phyloP scores from a whole-genome alignment of 2,113 vertebrate species.

The Trinectes maculatus region DNA sequence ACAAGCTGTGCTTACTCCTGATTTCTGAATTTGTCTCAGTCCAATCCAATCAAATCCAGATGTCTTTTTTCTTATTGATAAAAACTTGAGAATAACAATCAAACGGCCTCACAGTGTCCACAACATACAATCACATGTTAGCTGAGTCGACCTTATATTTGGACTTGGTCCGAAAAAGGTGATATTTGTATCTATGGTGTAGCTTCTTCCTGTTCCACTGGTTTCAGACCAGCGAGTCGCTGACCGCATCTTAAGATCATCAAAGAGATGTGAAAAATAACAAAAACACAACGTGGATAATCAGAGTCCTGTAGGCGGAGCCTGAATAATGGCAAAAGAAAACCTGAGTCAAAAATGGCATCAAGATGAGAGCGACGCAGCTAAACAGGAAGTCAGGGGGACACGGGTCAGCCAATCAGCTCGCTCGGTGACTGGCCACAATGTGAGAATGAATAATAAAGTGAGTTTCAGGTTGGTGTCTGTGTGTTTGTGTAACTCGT shows the following conservation, averaged over 20 bases:
- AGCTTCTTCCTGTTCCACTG: neutral
- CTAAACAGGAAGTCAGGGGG: neutral
- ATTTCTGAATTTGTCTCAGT: constrained; percentile 1
- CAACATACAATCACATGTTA: accelerated
- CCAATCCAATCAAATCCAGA: constrained; percentile 3
- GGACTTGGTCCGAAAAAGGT: neutral
- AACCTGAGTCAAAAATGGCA: constrained; percentile 23
- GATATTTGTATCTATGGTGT: neutral
- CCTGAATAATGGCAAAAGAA: constrained; percentile 21
- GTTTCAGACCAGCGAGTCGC: neutral
- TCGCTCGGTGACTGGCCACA: no score
- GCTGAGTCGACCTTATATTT: no score
- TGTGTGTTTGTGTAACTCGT: no score
- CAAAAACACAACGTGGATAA: constrained; percentile 44
- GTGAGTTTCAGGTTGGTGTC: neutral
- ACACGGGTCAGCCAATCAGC: no score
- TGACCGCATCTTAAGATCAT: neutral
- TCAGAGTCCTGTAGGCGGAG: constrained; percentile 25
- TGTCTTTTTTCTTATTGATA: no score
- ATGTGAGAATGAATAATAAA: neutral
- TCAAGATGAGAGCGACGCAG: constrained; percentile 13
- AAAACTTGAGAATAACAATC: no score
- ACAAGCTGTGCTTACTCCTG: neutral
- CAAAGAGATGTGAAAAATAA: constrained; percentile 12
- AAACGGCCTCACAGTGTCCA: no score